Evolutionary conservation across 1,140 invertebrate species (phyloP).

Genomic region (Hypsibius dujardini): DNA sequence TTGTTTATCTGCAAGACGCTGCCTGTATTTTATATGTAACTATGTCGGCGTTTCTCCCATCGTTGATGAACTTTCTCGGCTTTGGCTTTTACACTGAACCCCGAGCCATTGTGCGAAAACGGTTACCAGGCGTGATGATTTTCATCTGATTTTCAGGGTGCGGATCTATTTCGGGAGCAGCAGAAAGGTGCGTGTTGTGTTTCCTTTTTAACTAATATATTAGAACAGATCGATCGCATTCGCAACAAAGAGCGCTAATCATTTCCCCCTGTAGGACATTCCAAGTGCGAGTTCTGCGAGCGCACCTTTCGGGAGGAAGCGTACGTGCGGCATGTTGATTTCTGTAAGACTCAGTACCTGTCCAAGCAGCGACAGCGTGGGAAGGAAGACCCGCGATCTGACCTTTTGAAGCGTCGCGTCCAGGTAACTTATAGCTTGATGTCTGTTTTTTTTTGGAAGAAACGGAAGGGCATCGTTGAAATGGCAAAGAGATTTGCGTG

Average conservation of each 20-base stretch:
- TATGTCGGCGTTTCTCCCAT: too few relatives aligned
- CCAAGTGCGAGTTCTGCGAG: conserved; percentile 1
- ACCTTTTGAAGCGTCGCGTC: not conserved
- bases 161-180: conserved; percentile 1
- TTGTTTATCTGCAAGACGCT: not conserved
- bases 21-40: too few relatives aligned
- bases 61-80: too few relatives aligned
- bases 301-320: not conserved
- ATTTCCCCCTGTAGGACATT: not conserved
- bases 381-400: not conserved
- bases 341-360: not conserved
- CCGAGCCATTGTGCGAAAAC: too few relatives aligned
- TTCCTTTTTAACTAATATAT: too few relatives aligned
- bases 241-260: not conserved
- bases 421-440: not conserved
- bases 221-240: too few relatives aligned
- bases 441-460: conserved; percentile 3
- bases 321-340: conserved; percentile 8
- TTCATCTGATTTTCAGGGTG: not conserved
- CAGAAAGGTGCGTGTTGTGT: not conserved
- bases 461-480: too few relatives aligned
- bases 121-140: not conserved
- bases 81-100: too few relatives aligned
- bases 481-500: too few relatives aligned
- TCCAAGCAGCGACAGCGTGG: not conserved